phyloP scores from a whole-genome alignment of 2,113 vertebrate species.

The Brachyhypopomus gauderio region DNA sequence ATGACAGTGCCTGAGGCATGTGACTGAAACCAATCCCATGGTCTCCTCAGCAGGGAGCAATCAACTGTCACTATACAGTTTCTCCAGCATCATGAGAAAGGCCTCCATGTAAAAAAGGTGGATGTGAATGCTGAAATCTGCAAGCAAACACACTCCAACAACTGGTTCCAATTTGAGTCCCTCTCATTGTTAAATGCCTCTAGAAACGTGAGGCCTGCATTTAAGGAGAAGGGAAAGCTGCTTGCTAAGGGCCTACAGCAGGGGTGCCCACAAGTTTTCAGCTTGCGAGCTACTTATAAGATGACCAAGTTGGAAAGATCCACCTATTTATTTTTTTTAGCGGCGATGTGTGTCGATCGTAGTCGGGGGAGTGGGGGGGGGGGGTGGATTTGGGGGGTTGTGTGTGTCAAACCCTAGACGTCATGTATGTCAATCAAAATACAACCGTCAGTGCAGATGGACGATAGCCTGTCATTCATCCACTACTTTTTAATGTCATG shows the following conservation, averaged over 20 bases:
- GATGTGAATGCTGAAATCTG: neutral
- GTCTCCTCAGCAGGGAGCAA: neutral
- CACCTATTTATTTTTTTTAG: too few relatives aligned
- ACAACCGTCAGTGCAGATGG: too few relatives aligned
- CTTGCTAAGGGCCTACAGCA: neutral
- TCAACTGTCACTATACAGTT: neutral
- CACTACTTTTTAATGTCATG: too few relatives aligned
- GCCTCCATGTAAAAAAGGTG: neutral
- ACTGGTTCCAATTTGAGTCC: slow-evolving; percentile 29
- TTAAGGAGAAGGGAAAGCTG: slow-evolving; percentile 1
- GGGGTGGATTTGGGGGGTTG: too few relatives aligned
- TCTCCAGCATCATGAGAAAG: neutral
- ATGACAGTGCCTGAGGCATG: neutral
- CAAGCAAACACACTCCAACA: slow-evolving; percentile 8
- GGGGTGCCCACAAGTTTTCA: too few relatives aligned
- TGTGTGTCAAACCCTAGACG: too few relatives aligned
- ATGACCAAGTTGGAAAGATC: too few relatives aligned
- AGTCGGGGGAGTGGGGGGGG: too few relatives aligned
- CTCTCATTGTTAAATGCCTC: slow-evolving; percentile 28
- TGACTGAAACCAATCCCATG: neutral
- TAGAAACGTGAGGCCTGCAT: neutral
- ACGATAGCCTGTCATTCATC: too few relatives aligned
- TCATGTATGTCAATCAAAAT: too few relatives aligned
- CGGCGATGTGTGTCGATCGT: too few relatives aligned
- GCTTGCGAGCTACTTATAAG: too few relatives aligned